Conservation (phyloP, 2,888 invertebrate species). For the Tinea semifulvella region DNA sequence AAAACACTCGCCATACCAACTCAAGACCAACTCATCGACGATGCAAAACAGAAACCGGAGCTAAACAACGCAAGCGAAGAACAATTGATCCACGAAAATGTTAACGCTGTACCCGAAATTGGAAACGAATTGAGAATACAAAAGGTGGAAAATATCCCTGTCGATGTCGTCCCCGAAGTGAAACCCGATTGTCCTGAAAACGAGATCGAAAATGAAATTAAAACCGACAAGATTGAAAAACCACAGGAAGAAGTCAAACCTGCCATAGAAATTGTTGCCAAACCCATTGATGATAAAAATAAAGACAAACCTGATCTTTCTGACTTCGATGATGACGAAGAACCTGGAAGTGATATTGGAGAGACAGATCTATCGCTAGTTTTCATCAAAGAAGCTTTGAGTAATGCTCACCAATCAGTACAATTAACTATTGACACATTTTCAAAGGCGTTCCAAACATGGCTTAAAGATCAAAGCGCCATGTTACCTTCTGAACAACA, state of each 20-base stretch:
- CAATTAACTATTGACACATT: slow-evolving; percentile 34
- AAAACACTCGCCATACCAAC: slow-evolving; percentile 16
- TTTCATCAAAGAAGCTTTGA: slow-evolving; percentile 31
- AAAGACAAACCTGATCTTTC: neutral
- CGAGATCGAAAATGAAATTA: slow-evolving; percentile 23
- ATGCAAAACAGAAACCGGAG: slow-evolving; percentile 23
- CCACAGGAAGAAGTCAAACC: slow-evolving; percentile 36
- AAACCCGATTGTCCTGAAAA: slow-evolving; percentile 19
- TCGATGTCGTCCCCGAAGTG: slow-evolving; percentile 37
- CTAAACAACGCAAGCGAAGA: slow-evolving; percentile 31
- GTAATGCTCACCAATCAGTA: slow-evolving; percentile 15
- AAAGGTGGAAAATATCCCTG: slow-evolving; percentile 36
- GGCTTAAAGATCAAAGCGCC: slow-evolving; percentile 30
- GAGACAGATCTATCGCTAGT: neutral
- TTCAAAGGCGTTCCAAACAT: slow-evolving; percentile 36
- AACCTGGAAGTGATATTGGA: neutral
- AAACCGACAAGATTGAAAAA: slow-evolving; percentile 23
- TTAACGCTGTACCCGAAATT: slow-evolving; percentile 30
- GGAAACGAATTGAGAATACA: slow-evolving; percentile 35
- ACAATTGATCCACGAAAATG: slow-evolving; percentile 31
- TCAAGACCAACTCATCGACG: slow-evolving; percentile 25
- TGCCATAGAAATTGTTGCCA: neutral
- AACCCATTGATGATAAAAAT: slow-evolving; percentile 4
- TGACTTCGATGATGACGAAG: slow-evolving; percentile 7
- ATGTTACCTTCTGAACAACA: slow-evolving; percentile 3